Conservation (phyloP, 2,888 invertebrate genomes). For the Alloscopus bannaensis region DNA sequence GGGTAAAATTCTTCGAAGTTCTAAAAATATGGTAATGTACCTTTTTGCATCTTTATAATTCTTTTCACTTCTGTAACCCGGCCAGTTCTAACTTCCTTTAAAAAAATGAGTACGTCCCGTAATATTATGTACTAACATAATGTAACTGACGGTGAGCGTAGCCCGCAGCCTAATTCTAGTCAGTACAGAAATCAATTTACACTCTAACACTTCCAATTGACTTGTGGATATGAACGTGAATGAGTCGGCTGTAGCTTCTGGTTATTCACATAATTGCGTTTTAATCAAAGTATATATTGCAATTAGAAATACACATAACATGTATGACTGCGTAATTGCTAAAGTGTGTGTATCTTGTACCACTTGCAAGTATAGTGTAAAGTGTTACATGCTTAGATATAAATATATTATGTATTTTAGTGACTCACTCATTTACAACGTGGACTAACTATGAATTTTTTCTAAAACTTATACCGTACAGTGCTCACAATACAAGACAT, state of each 20-base stretch:
- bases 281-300: constrained; percentile 16
- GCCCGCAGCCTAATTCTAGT: constrained; percentile 30
- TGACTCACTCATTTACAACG: neutral
- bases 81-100: constrained; percentile 38
- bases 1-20: neutral
- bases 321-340: neutral
- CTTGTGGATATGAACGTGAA: neutral
- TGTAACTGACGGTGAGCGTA: no score
- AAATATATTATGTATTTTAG: no score
- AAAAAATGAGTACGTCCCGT: no score
- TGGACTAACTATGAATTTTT: neutral
- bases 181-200: constrained; percentile 16
- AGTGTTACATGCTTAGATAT: no score
- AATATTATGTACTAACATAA: no score
- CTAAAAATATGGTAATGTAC: no score
- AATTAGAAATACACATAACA: neutral
- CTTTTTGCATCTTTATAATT: no score
- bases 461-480: no score
- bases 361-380: no score
- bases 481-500: neutral
- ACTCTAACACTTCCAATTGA: neutral
- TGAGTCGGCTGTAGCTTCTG: neutral
- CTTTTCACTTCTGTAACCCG: constrained; percentile 8
- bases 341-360: no score
- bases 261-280: neutral